Conservation (phyloP, 2,888 invertebrate species). For the Criorhina ranunculi region DNA sequence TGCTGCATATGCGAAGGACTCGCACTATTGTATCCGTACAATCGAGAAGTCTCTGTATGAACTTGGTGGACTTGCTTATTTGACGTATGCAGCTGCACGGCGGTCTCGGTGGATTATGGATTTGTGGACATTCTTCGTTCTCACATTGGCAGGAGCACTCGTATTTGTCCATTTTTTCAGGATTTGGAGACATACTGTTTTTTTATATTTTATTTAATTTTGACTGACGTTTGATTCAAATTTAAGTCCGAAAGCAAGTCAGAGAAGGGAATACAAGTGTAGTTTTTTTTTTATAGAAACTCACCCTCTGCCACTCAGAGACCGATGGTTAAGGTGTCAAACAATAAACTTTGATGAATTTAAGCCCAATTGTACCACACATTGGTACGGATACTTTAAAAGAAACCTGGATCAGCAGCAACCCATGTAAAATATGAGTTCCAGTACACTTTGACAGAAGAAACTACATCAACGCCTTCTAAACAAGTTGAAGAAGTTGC, state of each 20-base stretch:
- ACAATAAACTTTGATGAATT: no score
- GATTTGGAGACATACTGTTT: neutral
- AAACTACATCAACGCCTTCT: no score
- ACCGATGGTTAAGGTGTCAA: no score
- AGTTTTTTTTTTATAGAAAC: no score
- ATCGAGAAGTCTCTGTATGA: conserved; percentile 82
- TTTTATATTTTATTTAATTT: neutral
- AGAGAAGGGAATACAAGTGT: neutral
- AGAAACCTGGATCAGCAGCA: no score
- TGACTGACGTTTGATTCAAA: neutral
- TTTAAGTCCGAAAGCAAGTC: neutral
- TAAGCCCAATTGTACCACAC: no score
- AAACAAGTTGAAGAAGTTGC: no score
- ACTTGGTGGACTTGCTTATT: conserved; percentile 79
- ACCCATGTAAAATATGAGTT: no score
- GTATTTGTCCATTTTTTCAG: conserved; percentile 39
- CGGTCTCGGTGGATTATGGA: conserved; percentile 41
- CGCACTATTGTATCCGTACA: conserved; percentile 81
- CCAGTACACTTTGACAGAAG: no score
- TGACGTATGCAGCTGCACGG: conserved; percentile 67
- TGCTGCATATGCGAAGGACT: conserved; percentile 82
- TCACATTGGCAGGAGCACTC: conserved; percentile 48
- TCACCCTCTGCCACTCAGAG: no score
- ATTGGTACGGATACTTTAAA: no score
- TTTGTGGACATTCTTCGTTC: conserved; percentile 54